These are phyloP conservation scores for Leptoclinus maculatus DNA, from an alignment of 2,797 vertebrate species.

Conservation along the genomic window DNA sequence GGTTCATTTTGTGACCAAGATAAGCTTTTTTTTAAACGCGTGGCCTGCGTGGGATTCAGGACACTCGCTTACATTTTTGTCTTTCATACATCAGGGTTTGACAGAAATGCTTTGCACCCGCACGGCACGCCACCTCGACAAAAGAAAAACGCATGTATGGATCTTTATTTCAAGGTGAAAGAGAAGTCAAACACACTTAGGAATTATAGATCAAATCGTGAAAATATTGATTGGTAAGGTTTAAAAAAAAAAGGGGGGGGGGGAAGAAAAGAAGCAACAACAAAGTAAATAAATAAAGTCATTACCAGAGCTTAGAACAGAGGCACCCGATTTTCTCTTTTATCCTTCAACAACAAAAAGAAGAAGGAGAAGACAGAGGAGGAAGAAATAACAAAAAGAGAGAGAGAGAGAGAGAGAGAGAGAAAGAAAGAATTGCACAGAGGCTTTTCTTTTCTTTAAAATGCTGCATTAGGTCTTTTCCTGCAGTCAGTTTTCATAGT, in stretches of 20 bases:
- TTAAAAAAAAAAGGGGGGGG: conserved; percentile 31
- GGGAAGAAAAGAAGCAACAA: conserved; percentile 62
- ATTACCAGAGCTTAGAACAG: conserved; percentile 95
- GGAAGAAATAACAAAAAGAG: conserved; percentile 87
- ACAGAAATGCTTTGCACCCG: conserved; percentile 2
- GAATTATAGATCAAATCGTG: conserved; percentile 90
- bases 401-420: conserved; percentile 79
- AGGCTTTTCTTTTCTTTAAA: conserved; percentile 94
- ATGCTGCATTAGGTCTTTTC: conserved; percentile 93
- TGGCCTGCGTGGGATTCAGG: neutral
- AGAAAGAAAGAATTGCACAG: conserved; percentile 89
- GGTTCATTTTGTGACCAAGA: neutral
- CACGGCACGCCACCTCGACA: neutral
- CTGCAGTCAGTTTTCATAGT: conserved; percentile 98
- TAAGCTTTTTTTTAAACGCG: neutral
- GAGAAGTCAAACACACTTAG: conserved; percentile 89
- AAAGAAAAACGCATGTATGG: conserved; percentile 49
- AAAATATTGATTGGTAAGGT: conserved; percentile 87
- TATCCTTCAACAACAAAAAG: conserved; percentile 91
- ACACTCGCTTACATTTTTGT: neutral
- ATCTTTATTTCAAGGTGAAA: conserved; percentile 95
- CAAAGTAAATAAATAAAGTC: conserved; percentile 87
- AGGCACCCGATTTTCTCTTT: conserved; percentile 90
- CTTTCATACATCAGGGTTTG: conserved; percentile 11
- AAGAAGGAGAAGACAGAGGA: conserved; percentile 79